Percentiles rank a stretch among this genome's conserved stretches.
These are phyloP conservation scores for Temnothorax rugatulus DNA, from an alignment of 2,888 invertebrate genomes.

Conservation along the genomic window DNA sequence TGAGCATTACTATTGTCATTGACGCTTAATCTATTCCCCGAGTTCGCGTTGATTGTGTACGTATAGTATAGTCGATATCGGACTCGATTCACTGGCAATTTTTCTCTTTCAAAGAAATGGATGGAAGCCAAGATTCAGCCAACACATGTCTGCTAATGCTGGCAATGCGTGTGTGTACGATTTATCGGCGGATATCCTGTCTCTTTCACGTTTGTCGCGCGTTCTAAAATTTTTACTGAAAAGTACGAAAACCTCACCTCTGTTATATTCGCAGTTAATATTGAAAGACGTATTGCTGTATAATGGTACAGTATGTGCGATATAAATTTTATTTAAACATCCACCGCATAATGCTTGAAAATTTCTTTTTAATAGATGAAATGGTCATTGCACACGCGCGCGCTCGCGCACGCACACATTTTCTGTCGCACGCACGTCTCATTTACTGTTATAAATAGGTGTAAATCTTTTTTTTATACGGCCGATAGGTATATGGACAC, in stretches of 20 bases:
- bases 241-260: neutral
- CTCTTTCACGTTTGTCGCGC: constrained; percentile 28
- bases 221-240: constrained; percentile 21
- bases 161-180: constrained; percentile 18
- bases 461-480: constrained; percentile 14
- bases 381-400: neutral
- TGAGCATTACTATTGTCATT: neutral
- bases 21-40: constrained; percentile 53
- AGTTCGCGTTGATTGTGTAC: constrained; percentile 62
- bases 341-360: neutral
- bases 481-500: neutral
- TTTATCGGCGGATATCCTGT: constrained; percentile 47
- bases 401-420: no score
- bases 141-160: constrained; percentile 22
- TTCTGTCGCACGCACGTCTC: neutral
- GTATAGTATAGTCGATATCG: constrained; percentile 29
- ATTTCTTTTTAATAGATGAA: neutral
- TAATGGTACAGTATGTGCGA: neutral
- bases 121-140: constrained; percentile 25
- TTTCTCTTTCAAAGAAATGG: constrained; percentile 35
- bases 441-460: constrained; percentile 6
- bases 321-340: neutral
- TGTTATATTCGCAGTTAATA: constrained; percentile 17
- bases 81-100: constrained; percentile 11
- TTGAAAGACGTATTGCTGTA: neutral